Conservation (phyloP, 2,113 vertebrate species). For the Alligator sinensis region DNA sequence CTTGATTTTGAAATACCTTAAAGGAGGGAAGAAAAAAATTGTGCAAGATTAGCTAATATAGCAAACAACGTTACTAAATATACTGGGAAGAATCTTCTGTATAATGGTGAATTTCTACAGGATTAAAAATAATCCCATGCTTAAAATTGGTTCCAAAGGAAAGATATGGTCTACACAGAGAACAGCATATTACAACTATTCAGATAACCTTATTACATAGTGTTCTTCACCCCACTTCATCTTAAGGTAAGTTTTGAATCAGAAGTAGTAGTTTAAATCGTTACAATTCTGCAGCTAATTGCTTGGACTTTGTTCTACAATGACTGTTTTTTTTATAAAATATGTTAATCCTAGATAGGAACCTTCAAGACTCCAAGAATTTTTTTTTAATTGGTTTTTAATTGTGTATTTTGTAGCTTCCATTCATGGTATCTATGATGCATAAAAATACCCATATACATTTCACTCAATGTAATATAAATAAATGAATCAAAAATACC, state of each 20-base stretch:
- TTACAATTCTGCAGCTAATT: accelerated
- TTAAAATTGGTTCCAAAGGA: background rate
- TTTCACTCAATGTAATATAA: background rate
- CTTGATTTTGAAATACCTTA: background rate
- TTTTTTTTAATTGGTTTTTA: background rate
- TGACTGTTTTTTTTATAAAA: background rate
- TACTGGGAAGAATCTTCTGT: background rate
- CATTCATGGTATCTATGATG: background rate
- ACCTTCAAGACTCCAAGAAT: background rate
- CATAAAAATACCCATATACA: background rate
- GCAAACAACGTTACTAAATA: background rate
- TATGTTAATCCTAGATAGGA: constrained; percentile 12
- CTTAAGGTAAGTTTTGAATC: background rate
- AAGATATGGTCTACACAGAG: background rate
- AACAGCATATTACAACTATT: background rate
- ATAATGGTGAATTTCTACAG: background rate
- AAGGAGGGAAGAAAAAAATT: background rate
- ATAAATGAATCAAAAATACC: background rate
- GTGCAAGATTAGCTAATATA: background rate
- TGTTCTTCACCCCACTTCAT: background rate
- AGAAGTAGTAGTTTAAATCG: constrained; percentile 1
- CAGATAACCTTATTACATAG: background rate
- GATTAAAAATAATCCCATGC: background rate
- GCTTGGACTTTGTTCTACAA: background rate
- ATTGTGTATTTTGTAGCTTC: background rate